Base-by-base conservation (phyloP, 2,888 invertebrate genomes). In the Minunthozetes semirufus region DNA sequence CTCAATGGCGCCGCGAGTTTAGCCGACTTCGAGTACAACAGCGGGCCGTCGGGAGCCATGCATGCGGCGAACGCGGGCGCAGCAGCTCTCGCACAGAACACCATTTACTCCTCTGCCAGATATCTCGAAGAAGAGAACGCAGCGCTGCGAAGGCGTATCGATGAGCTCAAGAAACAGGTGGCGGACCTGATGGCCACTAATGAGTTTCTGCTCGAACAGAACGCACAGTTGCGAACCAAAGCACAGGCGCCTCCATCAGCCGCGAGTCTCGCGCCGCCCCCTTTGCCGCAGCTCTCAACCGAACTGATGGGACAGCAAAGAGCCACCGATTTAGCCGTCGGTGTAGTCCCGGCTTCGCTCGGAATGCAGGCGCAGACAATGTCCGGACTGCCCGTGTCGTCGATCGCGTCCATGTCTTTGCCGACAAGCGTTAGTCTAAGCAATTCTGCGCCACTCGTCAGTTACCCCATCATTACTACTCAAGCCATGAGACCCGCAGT, bases 161-260 rank as follows among this genome's bases (percentile, higher is more conserved):
- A 88, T 68, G 89, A 89, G 79, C 82, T 90, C 75, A 89, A 89
- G 81, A 88, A 88, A 81, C 88, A 88, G 83, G 88, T 89, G 22
- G 86, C 86, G 46, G 89, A 90, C 82, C 83, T 90, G 77, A 88
- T 88, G 48, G 89, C 90, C 1, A 89, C 90, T 11, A 91, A 91
- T 82, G 90, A 91, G 81, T 90, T 90, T 81, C 85, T 91, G 15
- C 82, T 91, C 77, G 89, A 90, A 80, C 90, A 91, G 83, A 90
- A 90, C 82, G 90, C 90, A 29, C 88, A 88, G 78, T 83, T 90
- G 76, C 85, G 90, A 29, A 63, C 48, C 13, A 61, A 27, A 50
- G 33, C 46, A 22, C 66, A 63, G 63, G 53, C 27, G 13, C 73
- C 25, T 46, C 63, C 59, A 29, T 13, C 33, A 9, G 42, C 29